Conservation (phyloP, 2,797 vertebrate species). For the Pterois miles region DNA sequence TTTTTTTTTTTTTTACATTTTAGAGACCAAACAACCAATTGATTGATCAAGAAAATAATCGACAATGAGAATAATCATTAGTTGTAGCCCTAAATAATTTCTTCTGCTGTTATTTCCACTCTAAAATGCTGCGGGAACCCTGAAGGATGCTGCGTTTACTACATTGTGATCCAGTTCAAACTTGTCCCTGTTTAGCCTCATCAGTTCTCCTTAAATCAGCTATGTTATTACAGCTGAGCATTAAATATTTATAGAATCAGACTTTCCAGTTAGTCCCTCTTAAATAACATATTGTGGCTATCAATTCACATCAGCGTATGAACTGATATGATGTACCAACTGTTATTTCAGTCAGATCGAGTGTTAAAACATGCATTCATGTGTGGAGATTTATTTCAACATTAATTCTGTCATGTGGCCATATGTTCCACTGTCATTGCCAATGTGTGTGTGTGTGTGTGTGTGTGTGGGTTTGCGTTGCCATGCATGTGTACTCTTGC, state of each 20-base stretch:
- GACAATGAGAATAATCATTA: too few relatives aligned
- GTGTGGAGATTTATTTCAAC: not conserved
- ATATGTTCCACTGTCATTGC: not conserved
- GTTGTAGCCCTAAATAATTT: not conserved
- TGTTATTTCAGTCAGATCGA: not conserved
- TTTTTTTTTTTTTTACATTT: too few relatives aligned
- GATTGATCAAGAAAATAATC: too few relatives aligned
- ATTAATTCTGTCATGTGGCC: not conserved
- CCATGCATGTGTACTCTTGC: not conserved
- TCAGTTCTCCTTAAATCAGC: constrained; percentile 3
- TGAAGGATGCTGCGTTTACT: not conserved
- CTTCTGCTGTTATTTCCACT: not conserved
- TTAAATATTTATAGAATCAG: constrained; percentile 3
- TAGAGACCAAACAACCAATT: too few relatives aligned
- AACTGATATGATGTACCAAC: not conserved
- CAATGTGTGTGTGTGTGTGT: not conserved
- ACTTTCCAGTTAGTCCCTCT: not conserved
- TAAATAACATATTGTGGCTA: not conserved
- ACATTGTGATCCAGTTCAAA: not conserved
- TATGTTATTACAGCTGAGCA: constrained; percentile 17
- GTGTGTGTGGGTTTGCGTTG: not conserved
- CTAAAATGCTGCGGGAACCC: not conserved
- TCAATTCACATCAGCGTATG: not conserved
- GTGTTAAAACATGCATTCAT: not conserved
- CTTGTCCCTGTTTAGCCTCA: not conserved